These are phyloP conservation scores for Mesorhabditis spiculigera DNA, from an alignment of 2,888 invertebrate genomes.

Conservation along the genomic window DNA sequence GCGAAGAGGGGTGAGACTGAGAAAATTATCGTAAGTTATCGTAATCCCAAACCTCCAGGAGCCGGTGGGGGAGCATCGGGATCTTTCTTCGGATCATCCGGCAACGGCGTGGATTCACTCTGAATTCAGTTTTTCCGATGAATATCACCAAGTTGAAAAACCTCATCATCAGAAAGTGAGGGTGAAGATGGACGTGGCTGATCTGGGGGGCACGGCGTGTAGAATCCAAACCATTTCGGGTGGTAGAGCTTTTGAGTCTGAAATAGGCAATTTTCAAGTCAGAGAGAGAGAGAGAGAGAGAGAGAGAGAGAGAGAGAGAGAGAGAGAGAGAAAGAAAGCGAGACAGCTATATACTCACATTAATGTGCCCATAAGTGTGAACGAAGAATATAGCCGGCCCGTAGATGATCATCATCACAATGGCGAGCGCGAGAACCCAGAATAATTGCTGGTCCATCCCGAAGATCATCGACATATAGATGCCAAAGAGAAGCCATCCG, in stretches of 20 bases:
- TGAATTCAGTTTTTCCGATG: not conserved
- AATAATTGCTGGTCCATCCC: not conserved
- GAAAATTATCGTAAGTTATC: too few species aligned
- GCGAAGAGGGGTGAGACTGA: too few species aligned
- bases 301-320: not conserved
- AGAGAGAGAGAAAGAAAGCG: not conserved
- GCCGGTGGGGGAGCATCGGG: too few species aligned
- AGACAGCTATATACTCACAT: not conserved
- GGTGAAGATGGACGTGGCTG: not conserved
- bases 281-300: not conserved
- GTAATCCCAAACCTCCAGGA: too few species aligned
- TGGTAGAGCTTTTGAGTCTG: not conserved
- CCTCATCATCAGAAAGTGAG: constrained; percentile 2
- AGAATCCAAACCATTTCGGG: not conserved
- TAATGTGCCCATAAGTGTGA: not conserved
- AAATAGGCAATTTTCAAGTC: not conserved
- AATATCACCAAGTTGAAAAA: not conserved
- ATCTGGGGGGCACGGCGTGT: not conserved
- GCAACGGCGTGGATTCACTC: too few species aligned
- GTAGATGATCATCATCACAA: not conserved
- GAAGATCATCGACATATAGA: not conserved
- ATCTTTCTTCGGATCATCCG: too few species aligned
- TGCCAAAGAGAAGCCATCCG: constrained; percentile 5
- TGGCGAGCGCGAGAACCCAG: not conserved
- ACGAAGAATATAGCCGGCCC: not conserved